Conservation (phyloP, 2,113 vertebrate species). For the Erythrocercus mccallii region DNA sequence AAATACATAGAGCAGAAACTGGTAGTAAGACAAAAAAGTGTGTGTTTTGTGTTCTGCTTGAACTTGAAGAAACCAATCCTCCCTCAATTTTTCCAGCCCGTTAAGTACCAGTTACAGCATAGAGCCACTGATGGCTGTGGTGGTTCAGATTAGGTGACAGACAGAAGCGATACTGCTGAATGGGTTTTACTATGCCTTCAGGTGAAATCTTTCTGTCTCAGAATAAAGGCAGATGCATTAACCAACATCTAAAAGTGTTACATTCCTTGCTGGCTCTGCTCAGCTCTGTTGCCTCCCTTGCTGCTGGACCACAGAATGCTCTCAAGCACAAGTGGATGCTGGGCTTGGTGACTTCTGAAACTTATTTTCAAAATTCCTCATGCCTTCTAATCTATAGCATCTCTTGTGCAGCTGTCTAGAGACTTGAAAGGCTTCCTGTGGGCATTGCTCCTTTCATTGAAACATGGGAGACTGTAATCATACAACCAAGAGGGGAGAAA, state of each 20-base stretch:
- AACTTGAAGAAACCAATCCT: background rate
- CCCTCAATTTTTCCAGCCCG: background rate
- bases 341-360: background rate
- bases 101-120: background rate
- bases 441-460: background rate
- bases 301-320: background rate
- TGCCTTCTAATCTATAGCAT: background rate
- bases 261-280: background rate
- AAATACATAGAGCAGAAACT: background rate
- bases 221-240: background rate
- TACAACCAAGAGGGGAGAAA: background rate
- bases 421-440: fast-evolving
- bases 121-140: background rate
- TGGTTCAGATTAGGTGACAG: background rate
- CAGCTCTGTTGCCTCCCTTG: background rate
- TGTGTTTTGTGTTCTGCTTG: background rate
- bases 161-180: background rate
- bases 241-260: background rate
- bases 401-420: background rate
- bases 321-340: background rate
- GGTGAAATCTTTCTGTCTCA: background rate
- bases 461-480: background rate
- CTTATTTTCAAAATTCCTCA: background rate
- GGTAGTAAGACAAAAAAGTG: background rate
- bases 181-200: background rate